phyloP scores from a whole-genome alignment of 2,797 vertebrate genomes.

The Danio tinwini region DNA sequence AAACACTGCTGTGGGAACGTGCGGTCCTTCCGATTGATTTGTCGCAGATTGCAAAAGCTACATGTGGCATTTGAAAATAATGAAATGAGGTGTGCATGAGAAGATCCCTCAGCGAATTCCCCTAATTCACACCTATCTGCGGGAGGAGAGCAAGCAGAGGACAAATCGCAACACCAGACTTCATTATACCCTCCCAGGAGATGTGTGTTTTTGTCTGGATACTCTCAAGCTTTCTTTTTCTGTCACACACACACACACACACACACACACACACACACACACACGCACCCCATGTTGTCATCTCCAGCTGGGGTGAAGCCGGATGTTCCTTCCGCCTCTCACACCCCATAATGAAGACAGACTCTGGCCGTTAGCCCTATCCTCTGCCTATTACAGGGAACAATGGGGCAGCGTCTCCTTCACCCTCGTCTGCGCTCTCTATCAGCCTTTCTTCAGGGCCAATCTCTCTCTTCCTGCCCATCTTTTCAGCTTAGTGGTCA shows the following conservation, averaged over 20 bases:
- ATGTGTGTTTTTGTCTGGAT: slow-evolving; percentile 42
- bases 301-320: slow-evolving; percentile 45
- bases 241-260: slow-evolving; percentile 18
- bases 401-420: slow-evolving; percentile 48
- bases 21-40: slow-evolving; percentile 14
- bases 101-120: slow-evolving; percentile 48
- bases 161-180: slow-evolving; percentile 46
- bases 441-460: slow-evolving; percentile 42
- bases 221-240: slow-evolving; percentile 10
- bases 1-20: slow-evolving; percentile 19
- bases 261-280: slow-evolving; percentile 24
- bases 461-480: slow-evolving; percentile 37
- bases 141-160: slow-evolving; percentile 35
- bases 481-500: slow-evolving; percentile 40
- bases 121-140: slow-evolving; percentile 56
- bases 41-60: slow-evolving; percentile 36
- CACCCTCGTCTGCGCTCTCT: slow-evolving; percentile 45
- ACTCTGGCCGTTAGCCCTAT: slow-evolving; percentile 45
- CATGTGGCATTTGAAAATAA: slow-evolving; percentile 56
- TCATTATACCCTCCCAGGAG: slow-evolving; percentile 49
- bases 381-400: slow-evolving; percentile 44
- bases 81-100: slow-evolving; percentile 50
- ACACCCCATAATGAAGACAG: slow-evolving; percentile 56
- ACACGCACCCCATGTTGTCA: slow-evolving; percentile 20
- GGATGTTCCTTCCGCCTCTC: slow-evolving; percentile 49